Conservation (phyloP, 2,888 invertebrate species). For the Drosophila formosana region DNA sequence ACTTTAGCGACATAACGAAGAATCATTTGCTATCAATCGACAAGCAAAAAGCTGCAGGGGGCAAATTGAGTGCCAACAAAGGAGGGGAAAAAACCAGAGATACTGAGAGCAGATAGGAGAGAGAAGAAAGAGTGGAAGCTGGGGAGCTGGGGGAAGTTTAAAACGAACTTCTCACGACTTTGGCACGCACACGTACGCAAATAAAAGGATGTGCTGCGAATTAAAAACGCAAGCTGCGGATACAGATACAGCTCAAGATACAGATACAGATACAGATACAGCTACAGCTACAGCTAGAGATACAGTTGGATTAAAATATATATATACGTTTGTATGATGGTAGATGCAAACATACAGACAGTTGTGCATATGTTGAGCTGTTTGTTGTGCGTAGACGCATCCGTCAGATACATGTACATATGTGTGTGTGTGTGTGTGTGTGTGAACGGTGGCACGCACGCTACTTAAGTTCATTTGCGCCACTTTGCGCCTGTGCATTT, state of each 20-base stretch:
- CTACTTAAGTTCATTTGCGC: slow-evolving; percentile 79
- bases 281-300: slow-evolving; percentile 21
- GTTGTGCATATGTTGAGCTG: slow-evolving; percentile 12
- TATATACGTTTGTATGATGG: not conserved
- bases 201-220: slow-evolving; percentile 79
- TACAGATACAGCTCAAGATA: slow-evolving; percentile 38
- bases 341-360: slow-evolving; percentile 15
- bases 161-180: slow-evolving; percentile 38
- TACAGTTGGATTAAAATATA: slow-evolving; percentile 26
- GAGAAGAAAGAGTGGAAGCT: not conserved
- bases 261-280: slow-evolving; percentile 28
- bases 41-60: slow-evolving; percentile 22
- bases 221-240: slow-evolving; percentile 65
- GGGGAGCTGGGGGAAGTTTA: slow-evolving; percentile 25
- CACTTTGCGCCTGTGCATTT: slow-evolving; percentile 75
- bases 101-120: no score
- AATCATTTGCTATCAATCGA: slow-evolving; percentile 75
- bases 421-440: slow-evolving; percentile 1
- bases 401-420: slow-evolving; percentile 36
- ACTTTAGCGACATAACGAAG: slow-evolving; percentile 65
- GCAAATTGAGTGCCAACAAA: slow-evolving; percentile 9
- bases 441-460: slow-evolving; percentile 54
- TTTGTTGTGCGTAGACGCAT: slow-evolving; percentile 41
- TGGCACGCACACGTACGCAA: slow-evolving; percentile 75
- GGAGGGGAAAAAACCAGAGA: not conserved